Conservation (phyloP, 2,113 vertebrate genomes). For the Leuciscus idus region DNA sequence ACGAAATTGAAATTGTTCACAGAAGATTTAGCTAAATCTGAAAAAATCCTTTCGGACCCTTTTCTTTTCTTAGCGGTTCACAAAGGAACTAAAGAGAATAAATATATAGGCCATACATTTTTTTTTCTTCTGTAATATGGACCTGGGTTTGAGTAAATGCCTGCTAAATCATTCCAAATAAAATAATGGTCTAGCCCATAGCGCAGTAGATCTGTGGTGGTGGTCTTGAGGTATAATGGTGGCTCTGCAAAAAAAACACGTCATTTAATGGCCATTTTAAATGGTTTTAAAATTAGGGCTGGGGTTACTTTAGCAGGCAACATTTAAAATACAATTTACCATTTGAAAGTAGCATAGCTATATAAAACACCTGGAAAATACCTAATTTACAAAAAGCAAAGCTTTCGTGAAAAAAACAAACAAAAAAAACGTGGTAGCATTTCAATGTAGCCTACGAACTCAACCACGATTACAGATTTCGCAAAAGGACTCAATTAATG, state of each 20-base stretch:
- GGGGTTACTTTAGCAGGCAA: not conserved
- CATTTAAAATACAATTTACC: slow-evolving; percentile 5
- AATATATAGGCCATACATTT: too few species aligned
- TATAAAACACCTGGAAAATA: slow-evolving; percentile 21
- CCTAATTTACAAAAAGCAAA: not conserved
- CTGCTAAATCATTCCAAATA: not conserved
- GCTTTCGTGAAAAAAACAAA: not conserved
- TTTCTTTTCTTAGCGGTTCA: not conserved
- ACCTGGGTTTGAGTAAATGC: not conserved
- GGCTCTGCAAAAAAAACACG: slow-evolving; percentile 1
- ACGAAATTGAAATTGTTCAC: not conserved
- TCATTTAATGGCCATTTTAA: slow-evolving; percentile 14
- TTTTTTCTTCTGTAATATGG: too few species aligned
- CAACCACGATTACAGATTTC: not conserved
- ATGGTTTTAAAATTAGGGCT: slow-evolving; percentile 2
- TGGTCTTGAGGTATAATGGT: not conserved
- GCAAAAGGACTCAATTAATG: not conserved
- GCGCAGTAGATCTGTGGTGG: not conserved
- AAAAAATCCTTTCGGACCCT: not conserved
- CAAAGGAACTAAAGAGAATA: not conserved
- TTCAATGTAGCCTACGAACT: not conserved
- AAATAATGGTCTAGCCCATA: not conserved
- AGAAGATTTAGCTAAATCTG: not conserved
- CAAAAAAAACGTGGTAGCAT: not conserved
- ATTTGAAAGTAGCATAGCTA: not conserved